Percentiles rank a stretch among this genome's conserved stretches.
These are phyloP conservation scores for Embidobia sp. DNA, from an alignment of 2,888 invertebrate genomes.

Conservation along the genomic window DNA sequence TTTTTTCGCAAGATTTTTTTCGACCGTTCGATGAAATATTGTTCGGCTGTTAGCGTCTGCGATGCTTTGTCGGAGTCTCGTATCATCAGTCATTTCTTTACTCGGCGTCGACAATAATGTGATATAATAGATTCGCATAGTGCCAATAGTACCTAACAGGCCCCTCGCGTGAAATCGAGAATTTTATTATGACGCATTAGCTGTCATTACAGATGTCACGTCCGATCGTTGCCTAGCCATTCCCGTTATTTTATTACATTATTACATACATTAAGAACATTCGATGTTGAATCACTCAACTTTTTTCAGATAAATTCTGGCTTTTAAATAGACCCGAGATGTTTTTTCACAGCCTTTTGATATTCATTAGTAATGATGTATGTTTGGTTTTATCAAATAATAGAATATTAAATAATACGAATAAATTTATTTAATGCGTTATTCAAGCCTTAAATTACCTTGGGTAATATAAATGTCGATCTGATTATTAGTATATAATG, in stretches of 20 bases:
- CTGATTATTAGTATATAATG: too few relatives aligned
- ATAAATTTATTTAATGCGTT: too few relatives aligned
- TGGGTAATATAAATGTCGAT: too few relatives aligned
- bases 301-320: constrained; percentile 13
- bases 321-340: constrained; percentile 15
- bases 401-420: too few relatives aligned
- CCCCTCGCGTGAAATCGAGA: constrained; percentile 74
- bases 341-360: constrained; percentile 8
- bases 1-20: constrained; percentile 61
- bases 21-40: constrained; percentile 71
- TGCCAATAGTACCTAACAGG: constrained; percentile 66
- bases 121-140: constrained; percentile 74
- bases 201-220: constrained; percentile 72
- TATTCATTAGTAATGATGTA: constrained; percentile 14
- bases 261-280: constrained; percentile 44
- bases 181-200: constrained; percentile 80
- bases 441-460: too few relatives aligned
- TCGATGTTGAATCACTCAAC: constrained; percentile 18
- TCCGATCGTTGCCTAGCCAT: constrained; percentile 36
- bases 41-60: constrained; percentile 72
- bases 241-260: constrained; percentile 53
- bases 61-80: constrained; percentile 68
- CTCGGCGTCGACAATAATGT: constrained; percentile 73
- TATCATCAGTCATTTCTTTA: constrained; percentile 78
- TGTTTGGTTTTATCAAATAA: too few relatives aligned